Base-by-base conservation (phyloP, 2,113 vertebrate species). In the Dasypus novemcinctus region DNA sequence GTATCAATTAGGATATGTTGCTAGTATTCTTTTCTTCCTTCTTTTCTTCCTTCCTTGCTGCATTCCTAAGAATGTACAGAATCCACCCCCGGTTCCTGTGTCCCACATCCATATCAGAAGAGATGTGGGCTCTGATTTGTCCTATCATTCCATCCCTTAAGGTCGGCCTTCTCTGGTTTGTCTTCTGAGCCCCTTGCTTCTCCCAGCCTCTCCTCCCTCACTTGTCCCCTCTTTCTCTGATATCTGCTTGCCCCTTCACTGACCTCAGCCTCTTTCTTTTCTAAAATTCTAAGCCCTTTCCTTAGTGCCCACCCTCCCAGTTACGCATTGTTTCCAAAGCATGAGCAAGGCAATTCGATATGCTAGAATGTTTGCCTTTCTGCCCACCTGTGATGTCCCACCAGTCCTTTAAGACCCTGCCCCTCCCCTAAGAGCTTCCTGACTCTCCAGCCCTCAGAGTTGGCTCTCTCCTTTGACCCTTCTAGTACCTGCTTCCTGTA, bases 21-120 rank as follows among this genome's bases (percentile, higher is more conserved):
- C n/a, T 49, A 49, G 46, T 7, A 49, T 49, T 49, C 46, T 49
- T 49, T 49, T 11, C 46, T 9, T 63, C 33, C 63, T 31, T 29
- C 57, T 66, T 90, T 52, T 79, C 72, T 83, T 90, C 21, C 27
- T 95, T 61, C 52, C 86, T 81, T 88, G 23, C 33, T 95, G 43
- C 46, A 87, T 93, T 83, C 61, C 57, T 76, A n/a, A 54, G 20
- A 46, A 29, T 27, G 18, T 49, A 5, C 11, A 61, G 69, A 71
- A 52, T 76, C 31, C 46, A 78, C 11, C 38, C 71, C 63, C n/a
- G 15, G 38, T 33, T 90, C 49, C 5, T 74, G 43, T 14, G 0
- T 38, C 11, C 36, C 46, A 78, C 57, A 15, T 78, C 43, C 81
- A 5, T 38, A 20, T 94, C n/a, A 31, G 21, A 61, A 87, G 13